Conservation (phyloP, 2,113 vertebrate genomes). For the Lota lota region DNA sequence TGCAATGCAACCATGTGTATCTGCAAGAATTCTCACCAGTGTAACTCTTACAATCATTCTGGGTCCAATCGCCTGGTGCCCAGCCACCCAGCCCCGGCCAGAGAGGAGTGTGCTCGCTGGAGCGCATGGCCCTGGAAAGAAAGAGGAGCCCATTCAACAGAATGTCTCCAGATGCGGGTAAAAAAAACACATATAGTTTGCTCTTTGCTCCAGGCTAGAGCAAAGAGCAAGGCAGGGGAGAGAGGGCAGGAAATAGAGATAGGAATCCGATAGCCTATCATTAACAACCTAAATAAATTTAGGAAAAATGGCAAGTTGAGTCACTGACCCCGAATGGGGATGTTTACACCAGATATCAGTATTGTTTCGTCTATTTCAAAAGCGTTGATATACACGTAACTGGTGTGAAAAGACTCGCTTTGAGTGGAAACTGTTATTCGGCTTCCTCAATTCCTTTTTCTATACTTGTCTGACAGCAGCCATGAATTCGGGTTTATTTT, state of each 20-base stretch:
- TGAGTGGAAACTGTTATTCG: no score
- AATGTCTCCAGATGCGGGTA: constrained; percentile 51
- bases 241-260: constrained; percentile 69
- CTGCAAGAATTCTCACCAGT: not conserved
- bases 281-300: constrained; percentile 75
- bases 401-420: no score
- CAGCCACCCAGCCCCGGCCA: constrained; percentile 18
- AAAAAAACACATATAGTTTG: constrained; percentile 34
- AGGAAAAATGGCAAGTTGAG: constrained; percentile 58
- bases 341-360: constrained; percentile 55
- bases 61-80: constrained; percentile 1
- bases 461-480: no score
- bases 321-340: constrained; percentile 48
- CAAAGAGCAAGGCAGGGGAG: constrained; percentile 51
- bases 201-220: constrained; percentile 70
- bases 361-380: constrained; percentile 52
- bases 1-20: constrained; percentile 6
- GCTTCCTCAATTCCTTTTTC: no score
- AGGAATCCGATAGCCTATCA: constrained; percentile 77
- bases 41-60: no score
- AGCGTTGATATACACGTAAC: constrained; percentile 17
- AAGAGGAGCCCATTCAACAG: constrained; percentile 63
- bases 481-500: not conserved
- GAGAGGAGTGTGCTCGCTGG: constrained; percentile 53
- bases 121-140: constrained; percentile 61